Evolutionary conservation across 2,113 vertebrate species (phyloP).

Genomic region (Saiga tatarica): DNA sequence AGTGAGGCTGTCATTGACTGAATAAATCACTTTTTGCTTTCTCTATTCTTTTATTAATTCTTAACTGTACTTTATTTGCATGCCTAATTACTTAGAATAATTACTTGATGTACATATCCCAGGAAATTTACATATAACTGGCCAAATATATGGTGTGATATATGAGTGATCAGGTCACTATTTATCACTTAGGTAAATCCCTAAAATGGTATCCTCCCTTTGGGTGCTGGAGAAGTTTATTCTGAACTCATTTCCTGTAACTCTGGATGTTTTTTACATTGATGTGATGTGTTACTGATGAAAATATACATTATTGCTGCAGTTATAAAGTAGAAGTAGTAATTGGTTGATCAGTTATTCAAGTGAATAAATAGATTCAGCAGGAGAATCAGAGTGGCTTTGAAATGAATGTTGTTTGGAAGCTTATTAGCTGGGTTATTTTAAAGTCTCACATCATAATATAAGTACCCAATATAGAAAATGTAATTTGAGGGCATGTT

Average conservation of each 20-base stretch:
- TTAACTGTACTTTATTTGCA: not conserved
- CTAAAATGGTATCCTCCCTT: not conserved
- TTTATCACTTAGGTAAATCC: not conserved
- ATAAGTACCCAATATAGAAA: not conserved
- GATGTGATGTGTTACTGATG: not conserved
- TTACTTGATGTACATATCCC: not conserved
- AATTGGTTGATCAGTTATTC: not conserved
- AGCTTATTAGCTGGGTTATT: not conserved
- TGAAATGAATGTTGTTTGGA: not conserved
- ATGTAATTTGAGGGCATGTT: not conserved
- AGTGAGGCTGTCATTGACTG: not conserved
- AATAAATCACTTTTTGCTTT: not conserved
- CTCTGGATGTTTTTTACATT: not conserved
- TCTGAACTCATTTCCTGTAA: conserved; percentile 1
- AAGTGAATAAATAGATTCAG: not conserved
- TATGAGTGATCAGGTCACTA: not conserved
- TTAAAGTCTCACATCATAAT: not conserved
- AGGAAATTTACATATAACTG: not conserved
- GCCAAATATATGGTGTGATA: not conserved
- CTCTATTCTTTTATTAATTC: not conserved
- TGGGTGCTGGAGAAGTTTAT: not conserved
- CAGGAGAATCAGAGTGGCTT: not conserved
- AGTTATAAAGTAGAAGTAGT: not conserved
- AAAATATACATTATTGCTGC: not conserved
- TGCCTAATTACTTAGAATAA: not conserved